Evolutionary conservation across 2,113 vertebrate genomes (phyloP).

Genomic region (Neopipo cinnamomea): DNA sequence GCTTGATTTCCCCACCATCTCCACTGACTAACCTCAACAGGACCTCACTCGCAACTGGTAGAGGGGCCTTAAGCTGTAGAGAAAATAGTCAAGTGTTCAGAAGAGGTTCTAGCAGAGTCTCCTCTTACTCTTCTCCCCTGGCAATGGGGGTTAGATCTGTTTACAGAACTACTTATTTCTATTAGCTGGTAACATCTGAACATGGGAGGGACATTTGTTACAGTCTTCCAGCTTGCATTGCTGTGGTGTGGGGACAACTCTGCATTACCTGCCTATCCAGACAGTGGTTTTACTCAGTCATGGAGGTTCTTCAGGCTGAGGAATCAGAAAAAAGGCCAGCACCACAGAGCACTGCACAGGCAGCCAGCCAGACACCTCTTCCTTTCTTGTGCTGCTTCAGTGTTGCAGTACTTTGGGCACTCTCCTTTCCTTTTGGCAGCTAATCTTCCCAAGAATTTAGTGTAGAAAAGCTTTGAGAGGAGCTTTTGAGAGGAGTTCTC

Average conservation of each 20-base stretch:
- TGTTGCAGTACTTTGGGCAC: neutral
- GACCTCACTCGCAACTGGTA: neutral
- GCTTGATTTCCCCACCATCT: neutral
- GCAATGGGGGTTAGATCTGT: neutral
- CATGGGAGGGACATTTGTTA: neutral
- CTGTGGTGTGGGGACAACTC: neutral
- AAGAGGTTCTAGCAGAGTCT: neutral
- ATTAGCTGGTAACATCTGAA: neutral
- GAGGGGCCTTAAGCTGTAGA: neutral
- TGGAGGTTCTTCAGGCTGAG: neutral
- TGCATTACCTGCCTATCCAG: neutral
- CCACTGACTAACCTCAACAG: neutral
- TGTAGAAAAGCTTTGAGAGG: neutral
- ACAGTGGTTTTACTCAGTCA: neutral
- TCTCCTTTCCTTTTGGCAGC: neutral
- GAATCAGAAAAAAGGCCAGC: neutral
- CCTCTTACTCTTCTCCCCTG: neutral
- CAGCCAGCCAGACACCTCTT: neutral
- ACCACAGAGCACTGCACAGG: fast-evolving
- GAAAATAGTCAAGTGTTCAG: neutral
- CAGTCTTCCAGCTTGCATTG: fast-evolving
- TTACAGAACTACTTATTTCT: neutral
- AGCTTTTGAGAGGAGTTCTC: neutral
- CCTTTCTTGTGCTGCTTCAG: neutral
- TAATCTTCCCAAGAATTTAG: neutral